Evolutionary conservation across 2,797 vertebrate species (phyloP).

Genomic region (Lepidocolaptes lacrymiger): DNA sequence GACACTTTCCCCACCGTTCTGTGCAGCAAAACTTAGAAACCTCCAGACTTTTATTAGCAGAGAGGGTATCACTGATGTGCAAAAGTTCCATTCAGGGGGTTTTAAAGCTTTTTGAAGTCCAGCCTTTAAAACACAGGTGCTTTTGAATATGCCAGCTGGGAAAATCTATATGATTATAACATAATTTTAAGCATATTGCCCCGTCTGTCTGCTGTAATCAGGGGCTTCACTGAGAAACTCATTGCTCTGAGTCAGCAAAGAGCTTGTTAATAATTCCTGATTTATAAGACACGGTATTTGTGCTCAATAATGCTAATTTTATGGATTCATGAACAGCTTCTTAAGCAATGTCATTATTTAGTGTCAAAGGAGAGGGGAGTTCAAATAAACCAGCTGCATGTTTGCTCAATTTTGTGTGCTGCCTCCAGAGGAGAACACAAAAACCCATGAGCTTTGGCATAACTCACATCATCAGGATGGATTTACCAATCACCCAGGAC

Average conservation of each 20-base stretch:
- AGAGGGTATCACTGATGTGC: not conserved
- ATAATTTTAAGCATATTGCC: not conserved
- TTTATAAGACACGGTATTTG: not conserved
- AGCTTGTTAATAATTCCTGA: not conserved
- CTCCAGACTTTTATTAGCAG: not conserved
- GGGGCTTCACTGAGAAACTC: not conserved
- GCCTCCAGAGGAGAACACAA: not conserved
- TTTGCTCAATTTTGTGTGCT: not conserved
- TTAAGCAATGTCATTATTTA: not conserved
- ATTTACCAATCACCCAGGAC: not conserved
- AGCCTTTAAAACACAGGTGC: not conserved
- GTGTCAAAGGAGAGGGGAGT: not conserved
- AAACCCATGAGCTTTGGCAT: not conserved
- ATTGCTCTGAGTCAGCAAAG: not conserved
- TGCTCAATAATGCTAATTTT: slow-evolving; percentile 19
- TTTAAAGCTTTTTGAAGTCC: not conserved
- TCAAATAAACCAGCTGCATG: not conserved
- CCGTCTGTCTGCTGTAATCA: not conserved
- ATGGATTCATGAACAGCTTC: not conserved
- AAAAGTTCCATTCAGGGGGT: not conserved
- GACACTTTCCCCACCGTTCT: accelerated
- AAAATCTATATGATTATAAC: not conserved
- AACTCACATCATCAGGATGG: not conserved
- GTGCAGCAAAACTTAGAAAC: not conserved
- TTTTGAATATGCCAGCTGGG: not conserved